Evolutionary conservation across 2,888 invertebrate species (phyloP), one percentile per base, ranked within the genome.

Genomic region (Nesidiocoris tenuis): DNA sequence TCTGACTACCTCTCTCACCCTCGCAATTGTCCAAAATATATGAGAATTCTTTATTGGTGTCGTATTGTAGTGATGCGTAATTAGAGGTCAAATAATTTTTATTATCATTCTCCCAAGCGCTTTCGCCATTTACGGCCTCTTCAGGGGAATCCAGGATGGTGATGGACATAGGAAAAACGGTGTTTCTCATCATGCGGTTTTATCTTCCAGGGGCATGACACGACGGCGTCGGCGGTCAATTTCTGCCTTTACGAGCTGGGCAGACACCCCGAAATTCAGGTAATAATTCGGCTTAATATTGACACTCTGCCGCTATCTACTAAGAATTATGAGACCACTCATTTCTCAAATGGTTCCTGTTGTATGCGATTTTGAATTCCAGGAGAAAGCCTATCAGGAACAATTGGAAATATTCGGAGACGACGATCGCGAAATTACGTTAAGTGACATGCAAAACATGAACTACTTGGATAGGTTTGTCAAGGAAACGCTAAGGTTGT

Each of bases 401-500:
- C 67, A 80, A 1, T 16, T 25, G 7, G 74, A 76, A 5, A 80
- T 81, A 57, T 81, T 81, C 61, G 79, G 79, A 1, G 78, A 77
- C 22, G 77, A 78, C 18, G 77, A 79, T 2, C 74, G 81, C 23
- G 77, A 80, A 17, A 76, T 77, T 0, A 80, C 81, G 1, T 75
- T 78, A 76, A 67, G 79, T 57, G 81, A 81, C 70, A 63, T 81
- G 1, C 70, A 78, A 2, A 67, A 79, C 12, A 81, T 81, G 80
- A 78, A 75, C n/a, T 81, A 80, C 64, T 70, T 81, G 16, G 81
- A 81, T 61, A 76, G 77, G 56, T 80, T 80, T 0, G 79, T 81
- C 22, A 81, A 81, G 70, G 81, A 81, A 72, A 77, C 76, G 9
- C 78, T 81, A 1, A 71, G 81, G 24, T 68, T 82, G 9, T 82